These are phyloP conservation scores for Sander lucioperca DNA, from an alignment of 2,113 vertebrate genomes.

Conservation along the genomic window DNA sequence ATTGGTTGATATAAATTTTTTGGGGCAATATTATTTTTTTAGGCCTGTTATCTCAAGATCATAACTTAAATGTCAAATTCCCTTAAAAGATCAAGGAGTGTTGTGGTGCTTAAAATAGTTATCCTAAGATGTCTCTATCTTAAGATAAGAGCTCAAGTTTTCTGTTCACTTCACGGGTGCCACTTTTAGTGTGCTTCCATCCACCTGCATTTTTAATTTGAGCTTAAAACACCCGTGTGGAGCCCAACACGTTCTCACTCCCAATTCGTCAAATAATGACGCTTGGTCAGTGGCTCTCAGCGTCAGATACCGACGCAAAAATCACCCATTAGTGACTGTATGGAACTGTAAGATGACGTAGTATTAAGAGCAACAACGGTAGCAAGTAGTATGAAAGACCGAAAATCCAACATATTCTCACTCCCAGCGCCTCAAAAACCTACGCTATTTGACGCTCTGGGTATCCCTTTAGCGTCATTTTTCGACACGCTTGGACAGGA, in stretches of 20 bases:
- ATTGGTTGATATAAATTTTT: too few species aligned
- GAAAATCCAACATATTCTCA: too few species aligned
- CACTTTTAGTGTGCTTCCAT: not conserved
- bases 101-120: not conserved
- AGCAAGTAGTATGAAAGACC: too few species aligned
- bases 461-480: too few species aligned
- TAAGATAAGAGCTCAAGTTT: not conserved
- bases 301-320: too few species aligned
- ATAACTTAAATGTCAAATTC: not conserved
- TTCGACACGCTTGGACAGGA: accelerated
- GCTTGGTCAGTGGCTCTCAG: too few species aligned
- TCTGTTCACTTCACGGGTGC: not conserved
- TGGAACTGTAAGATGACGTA: too few species aligned
- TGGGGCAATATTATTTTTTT: not conserved
- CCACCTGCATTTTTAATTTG: not conserved
- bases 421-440: too few species aligned
- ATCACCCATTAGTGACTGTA: too few species aligned
- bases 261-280: too few species aligned
- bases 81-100: not conserved
- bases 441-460: too few species aligned
- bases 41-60: not conserved
- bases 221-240: not conserved
- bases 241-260: not conserved
- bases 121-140: not conserved
- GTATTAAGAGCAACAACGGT: too few species aligned